A percentile compares a stretch with the other conserved stretches of the same genome.
phyloP scores from a whole-genome alignment of 1,140 invertebrate genomes.

The Sesamia nonagrioides region DNA sequence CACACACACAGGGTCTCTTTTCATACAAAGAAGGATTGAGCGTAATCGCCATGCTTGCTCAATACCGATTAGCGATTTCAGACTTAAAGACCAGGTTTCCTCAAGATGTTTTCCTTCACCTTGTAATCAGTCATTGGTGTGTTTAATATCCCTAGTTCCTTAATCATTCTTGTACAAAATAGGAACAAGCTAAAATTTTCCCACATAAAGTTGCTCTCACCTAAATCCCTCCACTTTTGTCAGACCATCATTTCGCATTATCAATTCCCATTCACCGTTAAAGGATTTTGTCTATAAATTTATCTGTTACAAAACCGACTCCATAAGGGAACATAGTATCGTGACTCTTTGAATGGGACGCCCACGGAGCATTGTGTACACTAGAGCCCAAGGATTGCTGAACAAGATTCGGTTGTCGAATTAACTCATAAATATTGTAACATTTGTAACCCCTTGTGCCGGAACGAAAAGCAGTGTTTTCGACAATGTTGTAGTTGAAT shows the following conservation, averaged over 20 bases:
- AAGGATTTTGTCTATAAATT: conserved; percentile 2
- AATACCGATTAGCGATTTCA: too few relatives aligned
- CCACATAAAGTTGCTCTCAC: not conserved
- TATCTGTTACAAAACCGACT: conserved; percentile 14
- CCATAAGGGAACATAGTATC: conserved; percentile 16
- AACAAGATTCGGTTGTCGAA: conserved; percentile 32
- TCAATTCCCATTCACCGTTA: conserved; percentile 12
- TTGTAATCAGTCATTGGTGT: too few relatives aligned
- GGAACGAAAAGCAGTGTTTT: conserved; percentile 10
- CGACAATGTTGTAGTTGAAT: conserved; percentile 8
- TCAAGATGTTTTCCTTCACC: too few relatives aligned
- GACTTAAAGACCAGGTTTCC: too few relatives aligned
- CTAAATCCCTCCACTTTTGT: conserved; percentile 5
- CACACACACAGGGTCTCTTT: too few relatives aligned
- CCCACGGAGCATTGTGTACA: not conserved
- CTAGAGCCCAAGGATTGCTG: not conserved
- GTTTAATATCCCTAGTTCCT: too few relatives aligned
- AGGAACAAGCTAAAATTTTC: not conserved
- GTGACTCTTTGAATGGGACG: conserved; percentile 22
- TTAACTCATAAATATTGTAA: conserved; percentile 38
- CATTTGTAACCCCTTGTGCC: conserved; percentile 12
- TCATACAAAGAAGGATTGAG: too few relatives aligned
- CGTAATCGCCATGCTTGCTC: too few relatives aligned
- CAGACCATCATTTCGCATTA: not conserved
- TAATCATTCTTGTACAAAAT: too few relatives aligned